Base-by-base conservation (phyloP, 2,113 vertebrate species). In the Cololabis saira region DNA sequence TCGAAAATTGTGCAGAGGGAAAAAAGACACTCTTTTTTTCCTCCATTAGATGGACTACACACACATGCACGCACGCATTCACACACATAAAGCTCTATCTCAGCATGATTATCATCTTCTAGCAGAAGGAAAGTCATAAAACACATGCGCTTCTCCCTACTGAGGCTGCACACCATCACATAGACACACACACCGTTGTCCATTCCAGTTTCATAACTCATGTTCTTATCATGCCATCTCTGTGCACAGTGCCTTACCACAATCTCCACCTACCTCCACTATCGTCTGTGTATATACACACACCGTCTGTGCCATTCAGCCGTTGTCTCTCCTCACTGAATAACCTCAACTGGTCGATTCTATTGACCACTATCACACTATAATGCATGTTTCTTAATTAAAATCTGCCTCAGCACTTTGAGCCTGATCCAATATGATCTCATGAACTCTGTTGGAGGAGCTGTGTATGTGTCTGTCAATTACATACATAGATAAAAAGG, bases 351-450 rank as follows among this genome's bases (percentile, higher is more conserved):
- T 50, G 70, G 70, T 88, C 71, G 56, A 85, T 80, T 13, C 33
- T 82, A 82, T 83, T 71, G 81, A 87, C 62, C 63, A 53, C 67
- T 18, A 78, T 78, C 68, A 40, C 45, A 37, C 56, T 64, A 40
- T 77, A 86, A 81, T 68, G 69, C 59, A 74, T 61, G 64, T 78
- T 88, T 87, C 57, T 85, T 86, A 85, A 88, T 88, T 84, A 83
- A 87, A 90, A 79, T 81, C 78, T 81, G 59, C 57, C 86, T 84
- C 88, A 84, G 86, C 84, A 83, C 61, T 86, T 84, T 74, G 2
- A 65, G 60, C 22, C 42, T 54, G 15, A 37, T 65, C 62, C 59
- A 66, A 61, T 52, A 62, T 48, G 37, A 59, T 63, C 58, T 3
- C 21, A 33, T 50, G 65, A 70, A 67, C n/a, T 52, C 8, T 24